A percentile compares a stretch with the other conserved stretches of the same genome.
Evolutionary conservation across 2,113 vertebrate genomes (phyloP).

Genomic region (Paracanthobrama guichenoti): DNA sequence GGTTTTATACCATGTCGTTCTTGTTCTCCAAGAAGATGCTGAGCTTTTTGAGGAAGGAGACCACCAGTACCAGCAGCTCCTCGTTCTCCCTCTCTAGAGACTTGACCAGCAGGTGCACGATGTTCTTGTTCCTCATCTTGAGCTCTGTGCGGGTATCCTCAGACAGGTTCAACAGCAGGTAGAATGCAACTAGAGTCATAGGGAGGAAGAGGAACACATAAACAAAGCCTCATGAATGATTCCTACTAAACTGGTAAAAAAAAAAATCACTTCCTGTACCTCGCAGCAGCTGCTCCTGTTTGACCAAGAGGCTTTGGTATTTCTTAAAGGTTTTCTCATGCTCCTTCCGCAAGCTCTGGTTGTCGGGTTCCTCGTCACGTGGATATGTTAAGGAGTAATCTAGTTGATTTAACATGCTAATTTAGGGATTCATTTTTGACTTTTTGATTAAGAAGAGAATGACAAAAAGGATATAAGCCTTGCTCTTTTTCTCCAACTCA

Average conservation of each 20-base stretch:
- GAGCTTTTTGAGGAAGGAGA: conserved; percentile 95
- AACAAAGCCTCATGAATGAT: background rate
- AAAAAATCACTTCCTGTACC: conserved; percentile 69
- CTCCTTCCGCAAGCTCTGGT: conserved; percentile 86
- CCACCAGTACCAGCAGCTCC: conserved; percentile 88
- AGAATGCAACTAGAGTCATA: conserved; percentile 80
- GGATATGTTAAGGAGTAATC: conserved; percentile 77
- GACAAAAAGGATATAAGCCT: conserved; percentile 89
- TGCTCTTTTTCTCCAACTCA: conserved; percentile 91
- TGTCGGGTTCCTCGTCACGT: conserved; percentile 89
- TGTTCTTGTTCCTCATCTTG: conserved; percentile 97
- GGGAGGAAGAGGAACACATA: background rate
- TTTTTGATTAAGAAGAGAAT: background rate
- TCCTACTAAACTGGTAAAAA: too few species aligned
- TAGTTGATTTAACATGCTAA: background rate
- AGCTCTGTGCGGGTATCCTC: conserved; percentile 90
- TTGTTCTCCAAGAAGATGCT: conserved; percentile 97
- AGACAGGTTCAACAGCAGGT: conserved; percentile 90
- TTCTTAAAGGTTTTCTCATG: conserved; percentile 92
- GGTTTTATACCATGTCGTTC: conserved; percentile 89
- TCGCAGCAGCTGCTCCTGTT: conserved; percentile 93
- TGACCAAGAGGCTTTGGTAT: conserved; percentile 88
- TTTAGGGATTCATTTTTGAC: background rate
- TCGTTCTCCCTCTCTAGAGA: conserved; percentile 86
- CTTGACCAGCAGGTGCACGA: conserved; percentile 91